Evolutionary conservation across 2,113 vertebrate genomes (phyloP).

Genomic region (Macquaria australasica): DNA sequence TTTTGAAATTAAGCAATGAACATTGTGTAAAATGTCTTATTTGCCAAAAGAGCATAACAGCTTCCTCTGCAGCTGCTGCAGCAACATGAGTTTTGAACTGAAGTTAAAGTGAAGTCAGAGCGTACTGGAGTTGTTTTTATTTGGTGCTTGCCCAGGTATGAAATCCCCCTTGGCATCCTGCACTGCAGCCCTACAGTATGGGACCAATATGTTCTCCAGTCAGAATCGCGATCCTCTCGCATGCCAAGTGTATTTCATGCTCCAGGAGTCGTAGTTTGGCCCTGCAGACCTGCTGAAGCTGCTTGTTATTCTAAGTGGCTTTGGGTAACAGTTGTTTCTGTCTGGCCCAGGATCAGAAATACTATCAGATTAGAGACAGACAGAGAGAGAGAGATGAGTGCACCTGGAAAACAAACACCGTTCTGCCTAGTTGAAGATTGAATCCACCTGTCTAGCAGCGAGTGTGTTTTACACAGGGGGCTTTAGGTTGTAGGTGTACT

Average conservation of each 20-base stretch:
- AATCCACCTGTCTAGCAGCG: slow-evolving; percentile 54
- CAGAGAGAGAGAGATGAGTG: slow-evolving; percentile 33
- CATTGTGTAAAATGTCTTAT: not conserved
- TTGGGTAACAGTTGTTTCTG: slow-evolving; percentile 71
- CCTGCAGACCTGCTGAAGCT: slow-evolving; percentile 54
- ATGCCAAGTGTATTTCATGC: slow-evolving; percentile 66
- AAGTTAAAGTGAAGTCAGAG: slow-evolving; percentile 32
- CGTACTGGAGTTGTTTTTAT: slow-evolving; percentile 51
- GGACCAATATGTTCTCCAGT: slow-evolving; percentile 55
- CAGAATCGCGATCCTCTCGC: slow-evolving; percentile 40
- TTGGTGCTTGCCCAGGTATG: slow-evolving; percentile 53
- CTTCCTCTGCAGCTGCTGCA: slow-evolving; percentile 27
- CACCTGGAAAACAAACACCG: slow-evolving; percentile 60
- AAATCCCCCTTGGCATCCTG: slow-evolving; percentile 55
- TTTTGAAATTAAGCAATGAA: not conserved
- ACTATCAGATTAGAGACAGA: slow-evolving; percentile 63
- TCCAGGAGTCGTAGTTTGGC: slow-evolving; percentile 42
- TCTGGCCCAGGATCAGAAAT: slow-evolving; percentile 70
- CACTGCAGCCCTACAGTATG: slow-evolving; percentile 34
- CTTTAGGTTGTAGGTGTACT: slow-evolving; percentile 47
- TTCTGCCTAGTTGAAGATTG: slow-evolving; percentile 48
- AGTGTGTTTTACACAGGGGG: slow-evolving; percentile 52
- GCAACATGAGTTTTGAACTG: slow-evolving; percentile 6
- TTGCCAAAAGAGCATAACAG: not conserved
- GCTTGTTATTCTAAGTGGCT: slow-evolving; percentile 74